phyloP scores from a whole-genome alignment of 2,113 vertebrate genomes.

The Corythornis cristatus region DNA sequence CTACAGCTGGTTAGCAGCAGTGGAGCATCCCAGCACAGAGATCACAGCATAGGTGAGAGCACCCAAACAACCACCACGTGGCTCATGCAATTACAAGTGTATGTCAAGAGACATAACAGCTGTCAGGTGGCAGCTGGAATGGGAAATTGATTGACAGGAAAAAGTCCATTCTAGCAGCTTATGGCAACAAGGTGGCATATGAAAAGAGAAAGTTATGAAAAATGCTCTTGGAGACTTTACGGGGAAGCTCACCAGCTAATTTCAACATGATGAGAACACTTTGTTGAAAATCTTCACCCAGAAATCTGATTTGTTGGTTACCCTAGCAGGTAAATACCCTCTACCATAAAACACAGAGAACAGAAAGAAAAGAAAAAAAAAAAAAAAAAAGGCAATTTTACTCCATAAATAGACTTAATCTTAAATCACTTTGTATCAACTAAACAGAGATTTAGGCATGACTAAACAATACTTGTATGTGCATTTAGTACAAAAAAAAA shows the following conservation, averaged over 20 bases:
- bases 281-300: background rate
- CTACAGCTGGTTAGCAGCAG: fast-evolving
- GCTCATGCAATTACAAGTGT: background rate
- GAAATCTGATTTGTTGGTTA: background rate
- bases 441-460: background rate
- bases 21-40: background rate
- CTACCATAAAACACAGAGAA: background rate
- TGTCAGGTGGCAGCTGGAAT: background rate
- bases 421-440: background rate
- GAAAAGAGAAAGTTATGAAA: background rate
- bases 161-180: background rate
- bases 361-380: background rate
- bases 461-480: background rate
- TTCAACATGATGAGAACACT: background rate
- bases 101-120: background rate
- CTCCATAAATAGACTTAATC: background rate
- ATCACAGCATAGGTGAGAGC: background rate
- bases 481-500: no score
- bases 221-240: background rate
- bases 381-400: background rate
- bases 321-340: background rate
- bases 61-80: fast-evolving
- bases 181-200: background rate
- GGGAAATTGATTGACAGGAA: background rate
- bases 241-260: background rate